These are phyloP conservation scores for Aleiodes leptofemur DNA, from an alignment of 2,888 invertebrate species.

Conservation along the genomic window DNA sequence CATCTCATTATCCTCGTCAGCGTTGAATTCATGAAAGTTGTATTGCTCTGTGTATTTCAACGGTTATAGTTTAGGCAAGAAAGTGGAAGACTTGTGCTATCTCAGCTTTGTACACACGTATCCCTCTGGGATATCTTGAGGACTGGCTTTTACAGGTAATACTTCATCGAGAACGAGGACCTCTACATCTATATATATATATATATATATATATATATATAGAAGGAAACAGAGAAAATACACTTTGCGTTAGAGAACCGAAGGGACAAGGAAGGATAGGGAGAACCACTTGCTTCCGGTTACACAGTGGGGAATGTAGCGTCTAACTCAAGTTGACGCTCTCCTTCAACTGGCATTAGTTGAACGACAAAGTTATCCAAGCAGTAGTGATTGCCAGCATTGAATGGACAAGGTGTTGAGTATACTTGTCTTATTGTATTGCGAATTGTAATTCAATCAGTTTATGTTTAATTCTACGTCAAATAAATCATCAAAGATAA, in stretches of 20 bases:
- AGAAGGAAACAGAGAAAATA: neutral
- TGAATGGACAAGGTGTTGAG: conserved; percentile 33
- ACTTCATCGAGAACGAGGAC: neutral
- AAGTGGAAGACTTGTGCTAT: neutral
- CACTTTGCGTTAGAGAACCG: conserved; percentile 18
- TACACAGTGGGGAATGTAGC: conserved; percentile 26
- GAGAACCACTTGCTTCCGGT: conserved; percentile 37
- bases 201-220: too few species aligned
- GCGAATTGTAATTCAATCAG: conserved; percentile 23
- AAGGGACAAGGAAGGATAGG: conserved; percentile 1
- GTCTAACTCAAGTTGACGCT: conserved; percentile 34
- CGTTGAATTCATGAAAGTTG: conserved; percentile 16
- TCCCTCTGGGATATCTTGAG: neutral
- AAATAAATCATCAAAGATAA: conserved; percentile 3
- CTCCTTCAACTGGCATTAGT: conserved; percentile 30
- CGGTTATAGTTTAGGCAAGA: conserved; percentile 15
- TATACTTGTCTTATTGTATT: conserved; percentile 20
- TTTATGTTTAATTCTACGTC: conserved; percentile 11
- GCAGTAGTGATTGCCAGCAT: conserved; percentile 26
- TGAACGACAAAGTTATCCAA: conserved; percentile 28
- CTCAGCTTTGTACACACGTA: conserved; percentile 1
- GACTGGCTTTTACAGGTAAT: conserved; percentile 3
- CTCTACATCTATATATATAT: too few species aligned
- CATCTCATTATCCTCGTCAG: conserved; percentile 4
- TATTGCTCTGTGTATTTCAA: neutral